Conservation (phyloP, 2,113 vertebrate genomes). For the Calonectris borealis region DNA sequence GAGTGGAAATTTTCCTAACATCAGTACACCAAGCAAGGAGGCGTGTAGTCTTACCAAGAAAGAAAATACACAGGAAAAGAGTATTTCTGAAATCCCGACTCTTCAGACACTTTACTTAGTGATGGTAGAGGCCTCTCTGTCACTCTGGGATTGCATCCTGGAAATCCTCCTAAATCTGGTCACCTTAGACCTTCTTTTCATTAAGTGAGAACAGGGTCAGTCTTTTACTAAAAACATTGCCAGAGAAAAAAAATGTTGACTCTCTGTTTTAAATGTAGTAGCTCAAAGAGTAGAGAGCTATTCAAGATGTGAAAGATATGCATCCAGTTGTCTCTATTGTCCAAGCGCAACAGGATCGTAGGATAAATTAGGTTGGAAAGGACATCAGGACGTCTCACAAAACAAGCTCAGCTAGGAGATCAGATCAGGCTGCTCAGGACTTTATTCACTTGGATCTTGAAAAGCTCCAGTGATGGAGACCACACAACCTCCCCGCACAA, state of each 20-base stretch:
- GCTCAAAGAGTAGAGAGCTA: background rate
- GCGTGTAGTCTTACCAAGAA: accelerated
- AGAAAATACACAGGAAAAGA: background rate
- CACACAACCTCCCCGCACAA: background rate
- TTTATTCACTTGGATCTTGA: background rate
- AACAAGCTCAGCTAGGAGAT: background rate
- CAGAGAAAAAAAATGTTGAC: background rate
- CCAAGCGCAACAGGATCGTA: background rate
- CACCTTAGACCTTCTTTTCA: background rate
- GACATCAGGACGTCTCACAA: background rate
- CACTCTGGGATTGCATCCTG: background rate
- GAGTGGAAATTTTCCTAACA: background rate
- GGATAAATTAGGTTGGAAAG: background rate
- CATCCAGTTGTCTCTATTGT: background rate
- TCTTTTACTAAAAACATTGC: background rate
- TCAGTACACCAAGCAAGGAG: background rate
- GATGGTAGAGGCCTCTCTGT: background rate
- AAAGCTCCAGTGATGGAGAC: background rate
- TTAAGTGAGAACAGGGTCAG: background rate
- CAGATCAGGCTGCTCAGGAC: background rate
- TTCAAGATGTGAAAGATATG: background rate
- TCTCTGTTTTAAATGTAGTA: background rate
- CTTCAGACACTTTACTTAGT: background rate
- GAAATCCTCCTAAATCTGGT: background rate
- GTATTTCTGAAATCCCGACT: background rate